Evolutionary conservation across 2,888 invertebrate genomes (phyloP).

Genomic region (Catocala nupta): DNA sequence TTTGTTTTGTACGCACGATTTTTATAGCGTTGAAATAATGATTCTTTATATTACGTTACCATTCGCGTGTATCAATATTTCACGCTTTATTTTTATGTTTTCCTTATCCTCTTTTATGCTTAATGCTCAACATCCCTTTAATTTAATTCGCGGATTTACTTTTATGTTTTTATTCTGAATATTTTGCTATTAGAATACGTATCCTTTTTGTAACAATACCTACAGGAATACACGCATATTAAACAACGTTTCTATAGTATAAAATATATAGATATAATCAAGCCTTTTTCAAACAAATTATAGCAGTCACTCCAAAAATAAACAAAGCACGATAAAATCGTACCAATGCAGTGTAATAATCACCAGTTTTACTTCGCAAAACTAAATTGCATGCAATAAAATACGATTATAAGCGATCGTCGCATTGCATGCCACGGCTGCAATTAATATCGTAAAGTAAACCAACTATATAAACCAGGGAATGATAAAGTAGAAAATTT

Average conservation of each 20-base stretch:
- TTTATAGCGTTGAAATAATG: constrained; percentile 42
- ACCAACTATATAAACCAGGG: constrained; percentile 58
- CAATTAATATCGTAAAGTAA: constrained; percentile 54
- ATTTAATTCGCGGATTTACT: constrained; percentile 32
- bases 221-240: no score
- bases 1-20: constrained; percentile 53
- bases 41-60: constrained; percentile 44
- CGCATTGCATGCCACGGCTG: constrained; percentile 58
- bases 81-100: constrained; percentile 26
- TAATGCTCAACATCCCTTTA: constrained; percentile 40
- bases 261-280: no score
- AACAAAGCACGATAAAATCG: constrained; percentile 8
- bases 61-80: constrained; percentile 34
- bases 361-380: constrained; percentile 27
- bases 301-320: not conserved
- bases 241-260: no score
- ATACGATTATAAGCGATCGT: constrained; percentile 47
- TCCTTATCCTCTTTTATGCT: constrained; percentile 25
- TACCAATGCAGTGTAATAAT: constrained; percentile 12
- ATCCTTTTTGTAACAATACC: no score
- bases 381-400: constrained; percentile 41
- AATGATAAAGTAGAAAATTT: constrained; percentile 74
- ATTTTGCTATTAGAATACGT: not conserved
- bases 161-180: constrained; percentile 28
- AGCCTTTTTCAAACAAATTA: not conserved